Evolutionary conservation across 2,888 invertebrate species (phyloP).

Genomic region (Dryadula phaetusa): DNA sequence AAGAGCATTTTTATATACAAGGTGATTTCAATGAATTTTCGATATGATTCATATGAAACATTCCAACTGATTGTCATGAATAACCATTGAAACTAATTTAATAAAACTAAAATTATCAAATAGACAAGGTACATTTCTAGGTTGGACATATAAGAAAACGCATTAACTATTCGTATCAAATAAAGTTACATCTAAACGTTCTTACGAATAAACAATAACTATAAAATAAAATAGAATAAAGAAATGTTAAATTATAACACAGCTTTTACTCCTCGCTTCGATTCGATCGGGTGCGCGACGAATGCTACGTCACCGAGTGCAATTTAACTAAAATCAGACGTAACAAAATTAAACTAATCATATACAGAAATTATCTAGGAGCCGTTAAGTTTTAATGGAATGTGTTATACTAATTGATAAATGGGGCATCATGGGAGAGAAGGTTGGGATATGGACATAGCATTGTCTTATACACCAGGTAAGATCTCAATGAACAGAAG

Average conservation of each 20-base stretch:
- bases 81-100: slow-evolving; percentile 76
- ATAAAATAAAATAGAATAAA: slow-evolving; percentile 83
- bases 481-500: slow-evolving; percentile 66
- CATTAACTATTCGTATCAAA: slow-evolving; percentile 79
- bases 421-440: slow-evolving; percentile 49
- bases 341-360: slow-evolving; percentile 53
- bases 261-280: slow-evolving; percentile 77
- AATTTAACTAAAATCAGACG: slow-evolving; percentile 41
- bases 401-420: slow-evolving; percentile 62
- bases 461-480: slow-evolving; percentile 73
- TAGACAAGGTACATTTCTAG: slow-evolving; percentile 80
- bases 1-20: slow-evolving; percentile 67
- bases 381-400: slow-evolving; percentile 76
- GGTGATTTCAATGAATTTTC: slow-evolving; percentile 52
- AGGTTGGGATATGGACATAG: slow-evolving; percentile 64
- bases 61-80: slow-evolving; percentile 75
- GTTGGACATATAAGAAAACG: slow-evolving; percentile 74
- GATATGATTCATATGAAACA: slow-evolving; percentile 54
- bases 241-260: slow-evolving; percentile 84
- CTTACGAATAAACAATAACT: slow-evolving; percentile 82
- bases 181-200: slow-evolving; percentile 82
- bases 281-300: slow-evolving; percentile 69
- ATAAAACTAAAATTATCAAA: slow-evolving; percentile 73
- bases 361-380: slow-evolving; percentile 64
- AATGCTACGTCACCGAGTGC: slow-evolving; percentile 64